Evolutionary conservation across 2,113 vertebrate genomes (phyloP).

Genomic region (Lanius collurio): DNA sequence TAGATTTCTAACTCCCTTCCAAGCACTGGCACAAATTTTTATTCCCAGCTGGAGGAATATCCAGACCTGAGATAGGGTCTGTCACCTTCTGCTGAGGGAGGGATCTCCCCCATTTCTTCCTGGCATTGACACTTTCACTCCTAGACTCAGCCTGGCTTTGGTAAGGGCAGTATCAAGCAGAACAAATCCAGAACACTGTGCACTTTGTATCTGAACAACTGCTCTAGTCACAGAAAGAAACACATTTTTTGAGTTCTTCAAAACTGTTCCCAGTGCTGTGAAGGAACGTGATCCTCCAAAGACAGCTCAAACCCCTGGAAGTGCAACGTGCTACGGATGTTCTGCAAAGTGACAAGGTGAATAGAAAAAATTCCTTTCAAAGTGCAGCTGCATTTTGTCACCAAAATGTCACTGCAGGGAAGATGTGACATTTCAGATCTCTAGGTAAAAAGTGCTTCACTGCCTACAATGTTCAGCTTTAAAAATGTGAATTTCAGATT

Average conservation of each 20-base stretch:
- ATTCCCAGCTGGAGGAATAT: background rate
- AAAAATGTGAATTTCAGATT: constrained; percentile 17
- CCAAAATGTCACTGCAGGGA: constrained; percentile 30
- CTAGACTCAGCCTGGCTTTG: background rate
- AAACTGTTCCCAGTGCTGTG: background rate
- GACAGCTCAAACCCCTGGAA: constrained; percentile 18
- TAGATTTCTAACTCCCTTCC: background rate
- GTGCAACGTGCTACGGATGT: background rate
- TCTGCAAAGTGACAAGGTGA: constrained; percentile 23
- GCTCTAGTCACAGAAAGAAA: background rate
- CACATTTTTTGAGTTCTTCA: background rate
- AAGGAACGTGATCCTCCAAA: background rate
- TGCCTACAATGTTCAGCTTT: background rate
- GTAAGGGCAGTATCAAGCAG: background rate
- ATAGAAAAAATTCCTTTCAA: constrained; percentile 24
- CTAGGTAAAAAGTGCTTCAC: background rate
- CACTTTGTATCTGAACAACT: background rate
- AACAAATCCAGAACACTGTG: background rate
- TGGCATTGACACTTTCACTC: background rate
- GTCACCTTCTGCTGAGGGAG: background rate
- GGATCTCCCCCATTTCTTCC: background rate
- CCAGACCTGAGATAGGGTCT: background rate
- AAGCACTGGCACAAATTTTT: background rate
- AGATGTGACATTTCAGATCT: constrained; percentile 29
- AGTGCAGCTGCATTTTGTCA: constrained; percentile 37